These are phyloP conservation scores for Cyphomyrmex costatus DNA, from an alignment of 1,140 invertebrate species.

Conservation along the genomic window DNA sequence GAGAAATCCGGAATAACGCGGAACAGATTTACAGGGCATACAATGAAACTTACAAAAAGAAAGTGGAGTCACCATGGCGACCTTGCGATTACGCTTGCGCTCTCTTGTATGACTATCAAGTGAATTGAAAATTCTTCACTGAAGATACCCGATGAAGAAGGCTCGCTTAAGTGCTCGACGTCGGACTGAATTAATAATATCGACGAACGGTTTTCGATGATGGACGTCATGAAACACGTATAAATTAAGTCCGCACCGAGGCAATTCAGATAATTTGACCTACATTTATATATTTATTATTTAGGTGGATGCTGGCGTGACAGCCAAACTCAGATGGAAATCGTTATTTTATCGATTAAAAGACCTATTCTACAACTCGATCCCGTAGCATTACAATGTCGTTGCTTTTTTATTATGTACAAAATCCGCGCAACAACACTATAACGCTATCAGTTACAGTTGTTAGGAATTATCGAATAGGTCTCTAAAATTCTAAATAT, in stretches of 20 bases:
- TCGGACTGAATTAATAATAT: slow-evolving; percentile 58
- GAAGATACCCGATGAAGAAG: slow-evolving; percentile 54
- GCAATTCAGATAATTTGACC: background rate
- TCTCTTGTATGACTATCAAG: slow-evolving; percentile 13
- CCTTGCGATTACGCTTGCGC: slow-evolving; percentile 26
- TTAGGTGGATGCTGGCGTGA: background rate
- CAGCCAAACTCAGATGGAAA: no score
- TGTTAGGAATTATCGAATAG: no score
- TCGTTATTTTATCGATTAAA: no score
- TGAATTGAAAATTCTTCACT: slow-evolving; percentile 42
- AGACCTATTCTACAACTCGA: no score
- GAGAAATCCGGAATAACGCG: background rate
- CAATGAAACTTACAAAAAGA: slow-evolving; percentile 1
- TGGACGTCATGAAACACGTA: slow-evolving; percentile 17
- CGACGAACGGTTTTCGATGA: slow-evolving; percentile 50
- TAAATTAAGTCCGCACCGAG: background rate
- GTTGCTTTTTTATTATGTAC: no score
- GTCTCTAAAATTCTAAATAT: no score
- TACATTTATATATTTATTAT: slow-evolving; percentile 54
- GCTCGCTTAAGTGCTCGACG: slow-evolving; percentile 47
- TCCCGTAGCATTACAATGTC: no score
- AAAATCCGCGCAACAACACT: no score
- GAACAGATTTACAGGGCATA: slow-evolving; percentile 16
- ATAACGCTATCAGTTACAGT: no score
- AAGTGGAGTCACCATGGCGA: slow-evolving; percentile 40